Evolutionary conservation across 1,140 invertebrate species (phyloP).

Genomic region (Belonocnema kinseyi): DNA sequence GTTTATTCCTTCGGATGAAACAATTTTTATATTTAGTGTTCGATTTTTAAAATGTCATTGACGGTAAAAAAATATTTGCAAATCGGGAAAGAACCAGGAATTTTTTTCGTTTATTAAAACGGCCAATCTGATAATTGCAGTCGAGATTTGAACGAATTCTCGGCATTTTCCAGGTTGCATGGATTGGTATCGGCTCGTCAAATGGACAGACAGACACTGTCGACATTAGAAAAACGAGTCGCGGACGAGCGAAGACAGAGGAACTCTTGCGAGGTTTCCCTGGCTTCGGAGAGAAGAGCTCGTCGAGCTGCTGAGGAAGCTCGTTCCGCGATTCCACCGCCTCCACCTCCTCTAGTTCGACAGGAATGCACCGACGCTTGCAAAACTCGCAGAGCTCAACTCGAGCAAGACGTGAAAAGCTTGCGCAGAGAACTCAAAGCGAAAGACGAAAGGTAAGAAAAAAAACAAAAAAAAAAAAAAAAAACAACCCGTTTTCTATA

Average conservation of each 20-base stretch:
- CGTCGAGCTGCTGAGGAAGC: conserved; percentile 75
- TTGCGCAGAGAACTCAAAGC: conserved; percentile 85
- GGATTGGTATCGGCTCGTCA: conserved; percentile 83
- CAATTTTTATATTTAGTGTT: too few species aligned
- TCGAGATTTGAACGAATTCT: conserved; percentile 42
- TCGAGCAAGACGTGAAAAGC: conserved; percentile 87
- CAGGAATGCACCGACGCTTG: conserved; percentile 87
- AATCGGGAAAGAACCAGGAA: too few species aligned
- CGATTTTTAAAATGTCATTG: too few species aligned
- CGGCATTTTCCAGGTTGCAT: conserved; percentile 77
- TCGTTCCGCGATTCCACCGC: conserved; percentile 64
- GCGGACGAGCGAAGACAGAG: conserved; percentile 89
- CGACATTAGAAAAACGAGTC: conserved; percentile 86
- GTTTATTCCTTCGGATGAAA: too few species aligned
- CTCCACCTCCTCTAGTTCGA: conserved; percentile 66
- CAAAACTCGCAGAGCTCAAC: conserved; percentile 83
- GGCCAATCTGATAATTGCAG: not conserved
- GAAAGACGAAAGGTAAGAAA: conserved; percentile 81
- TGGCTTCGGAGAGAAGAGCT: conserved; percentile 84
- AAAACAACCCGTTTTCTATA: too few species aligned
- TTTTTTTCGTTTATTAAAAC: too few species aligned
- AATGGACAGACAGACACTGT: conserved; percentile 86
- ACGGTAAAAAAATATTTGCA: too few species aligned
- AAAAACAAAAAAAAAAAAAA: too few species aligned
- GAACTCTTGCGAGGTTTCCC: conserved; percentile 84